Base-by-base conservation (phyloP, 2,113 vertebrate species). In the Tragulus kanchil region DNA sequence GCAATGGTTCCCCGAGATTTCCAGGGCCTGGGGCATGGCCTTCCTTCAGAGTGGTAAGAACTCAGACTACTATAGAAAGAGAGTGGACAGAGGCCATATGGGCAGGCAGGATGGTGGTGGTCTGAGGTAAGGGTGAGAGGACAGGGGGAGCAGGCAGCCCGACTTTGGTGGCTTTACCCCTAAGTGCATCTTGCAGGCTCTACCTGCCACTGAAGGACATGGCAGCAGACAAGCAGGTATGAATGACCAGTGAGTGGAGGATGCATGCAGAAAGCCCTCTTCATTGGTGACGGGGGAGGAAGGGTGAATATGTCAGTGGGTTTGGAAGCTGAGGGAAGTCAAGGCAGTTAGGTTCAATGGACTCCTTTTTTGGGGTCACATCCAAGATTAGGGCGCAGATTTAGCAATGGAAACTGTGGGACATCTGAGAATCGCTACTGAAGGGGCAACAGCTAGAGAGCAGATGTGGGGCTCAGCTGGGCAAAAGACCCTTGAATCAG, bases 31-130 rank as follows among this genome's bases (percentile, higher is more conserved):
- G 1, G 8, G n/a, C 31, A 36, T 16, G 8, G 15, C 13, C 71
- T 42, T 73, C 45, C 23, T n/a, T 7, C 45, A 61, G 26, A 31
- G 54, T 6, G 54, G 54, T 0, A 2, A 59, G 84, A 36, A 65
- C 31, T 91, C 8, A 75, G 56, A 56, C 59, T 58, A 75, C 36
- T 26, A 8, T 2, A 42, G 58, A 92, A 85, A 0, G 1, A 84
- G 82, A n/a, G 11, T 31, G 21, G 85, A 81, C 15, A 52, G 65
- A 75, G 31, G 65, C 19, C 16, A 52, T 1, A 9, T 25, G 26
- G 14, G 5, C 5, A 8, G n/a, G 19, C 11, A 19, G 21, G 19
- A 17, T 8, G 31, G 31, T 0, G n/a, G 50, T 2, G 1, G 3
- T 1, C 4, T 1, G 7, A 6, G 50, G 56, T 25, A 6, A 75